These are phyloP conservation scores for Hymenopus coronatus DNA, from an alignment of 2,888 invertebrate genomes.

Conservation along the genomic window DNA sequence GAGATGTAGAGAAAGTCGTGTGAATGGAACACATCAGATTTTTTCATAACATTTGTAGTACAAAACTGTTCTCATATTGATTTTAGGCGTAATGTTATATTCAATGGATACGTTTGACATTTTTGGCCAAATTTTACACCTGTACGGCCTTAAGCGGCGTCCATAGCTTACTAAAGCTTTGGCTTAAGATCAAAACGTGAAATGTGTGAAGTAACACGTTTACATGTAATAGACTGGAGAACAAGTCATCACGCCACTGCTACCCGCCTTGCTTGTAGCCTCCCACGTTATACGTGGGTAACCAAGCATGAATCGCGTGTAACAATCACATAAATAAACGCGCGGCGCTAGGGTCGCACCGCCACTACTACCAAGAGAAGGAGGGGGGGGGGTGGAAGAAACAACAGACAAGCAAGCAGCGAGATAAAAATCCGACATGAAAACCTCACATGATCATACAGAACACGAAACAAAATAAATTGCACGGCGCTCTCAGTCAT, in stretches of 20 bases:
- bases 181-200: no score
- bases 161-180: no score
- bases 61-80: no score
- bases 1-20: no score
- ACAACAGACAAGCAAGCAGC: conserved; percentile 11
- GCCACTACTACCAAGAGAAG: not conserved
- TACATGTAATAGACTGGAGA: not conserved
- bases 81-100: no score
- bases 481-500: not conserved
- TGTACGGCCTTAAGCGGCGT: no score
- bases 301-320: conserved; percentile 26
- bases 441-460: conserved; percentile 21
- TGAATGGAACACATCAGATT: no score
- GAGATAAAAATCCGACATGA: conserved; percentile 28
- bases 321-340: conserved; percentile 27
- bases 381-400: not conserved
- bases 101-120: no score
- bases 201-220: no score
- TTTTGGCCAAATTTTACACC: no score
- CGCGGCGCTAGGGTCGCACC: not conserved
- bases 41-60: no score
- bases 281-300: conserved; percentile 10
- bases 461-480: conserved; percentile 25
- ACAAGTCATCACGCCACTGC: not conserved
- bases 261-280: not conserved